Conservation (phyloP, 2,888 invertebrate genomes). For the Mamestra brassicae region DNA sequence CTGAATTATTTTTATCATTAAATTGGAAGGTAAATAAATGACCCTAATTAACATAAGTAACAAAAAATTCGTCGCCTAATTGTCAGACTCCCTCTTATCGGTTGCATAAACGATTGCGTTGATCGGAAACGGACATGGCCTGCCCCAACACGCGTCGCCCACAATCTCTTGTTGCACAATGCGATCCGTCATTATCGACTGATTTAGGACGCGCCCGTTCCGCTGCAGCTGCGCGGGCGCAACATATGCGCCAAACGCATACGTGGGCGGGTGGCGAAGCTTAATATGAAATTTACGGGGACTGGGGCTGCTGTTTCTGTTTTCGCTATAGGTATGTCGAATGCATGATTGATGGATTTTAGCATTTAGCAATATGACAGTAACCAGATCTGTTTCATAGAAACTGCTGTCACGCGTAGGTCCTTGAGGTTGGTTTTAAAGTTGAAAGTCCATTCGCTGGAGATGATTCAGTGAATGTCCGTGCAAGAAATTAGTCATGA, state of each 20-base stretch:
- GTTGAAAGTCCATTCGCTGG: constrained; percentile 19
- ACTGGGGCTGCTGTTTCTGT: constrained; percentile 54
- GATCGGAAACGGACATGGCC: constrained; percentile 88
- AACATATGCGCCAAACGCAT: constrained; percentile 58
- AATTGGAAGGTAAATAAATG: constrained; percentile 2
- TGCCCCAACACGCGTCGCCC: constrained; percentile 83
- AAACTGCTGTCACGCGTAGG: background rate
- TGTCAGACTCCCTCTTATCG: constrained; percentile 68
- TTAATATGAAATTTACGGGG: constrained; percentile 56
- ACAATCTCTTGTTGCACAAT: constrained; percentile 82
- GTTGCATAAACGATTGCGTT: constrained; percentile 82
- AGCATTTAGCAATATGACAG: constrained; percentile 17
- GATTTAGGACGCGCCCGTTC: constrained; percentile 82
- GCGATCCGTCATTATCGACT: constrained; percentile 82
- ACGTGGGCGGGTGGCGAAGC: constrained; percentile 61
- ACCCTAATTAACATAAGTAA: constrained; percentile 7
- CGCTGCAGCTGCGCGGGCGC: constrained; percentile 79
- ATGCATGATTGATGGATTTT: constrained; percentile 28
- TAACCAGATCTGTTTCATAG: background rate
- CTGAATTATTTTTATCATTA: background rate
- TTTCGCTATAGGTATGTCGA: constrained; percentile 18
- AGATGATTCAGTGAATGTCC: constrained; percentile 37
- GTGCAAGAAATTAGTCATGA: constrained; percentile 31
- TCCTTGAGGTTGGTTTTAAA: background rate
- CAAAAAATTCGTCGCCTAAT: constrained; percentile 33